Percentiles rank a stretch among this genome's conserved stretches.
Evolutionary conservation across 2,113 vertebrate species (phyloP).

Genomic region (Spilogale gracilis): DNA sequence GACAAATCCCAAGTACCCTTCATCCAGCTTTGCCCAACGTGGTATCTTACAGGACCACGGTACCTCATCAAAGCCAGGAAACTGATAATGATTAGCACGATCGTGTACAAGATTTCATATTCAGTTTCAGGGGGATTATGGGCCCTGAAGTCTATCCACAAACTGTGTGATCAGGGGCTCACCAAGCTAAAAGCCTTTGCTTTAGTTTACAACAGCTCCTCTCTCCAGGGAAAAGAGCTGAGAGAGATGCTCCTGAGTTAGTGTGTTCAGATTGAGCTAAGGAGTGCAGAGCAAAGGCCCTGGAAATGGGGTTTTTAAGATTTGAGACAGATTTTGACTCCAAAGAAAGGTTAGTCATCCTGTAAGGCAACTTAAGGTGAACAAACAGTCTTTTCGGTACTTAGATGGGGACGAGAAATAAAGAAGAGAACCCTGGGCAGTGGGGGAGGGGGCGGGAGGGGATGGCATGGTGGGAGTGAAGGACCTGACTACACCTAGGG

Average conservation of each 20-base stretch:
- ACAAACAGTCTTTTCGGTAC: not conserved
- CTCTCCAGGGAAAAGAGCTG: not conserved
- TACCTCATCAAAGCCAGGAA: not conserved
- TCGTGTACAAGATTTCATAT: not conserved
- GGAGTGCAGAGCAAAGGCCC: not conserved
- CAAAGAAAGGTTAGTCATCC: not conserved
- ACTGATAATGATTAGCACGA: accelerated
- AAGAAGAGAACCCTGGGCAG: not conserved
- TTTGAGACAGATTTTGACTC: not conserved
- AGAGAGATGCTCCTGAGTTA: not conserved
- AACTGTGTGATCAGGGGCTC: not conserved
- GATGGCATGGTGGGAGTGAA: not conserved
- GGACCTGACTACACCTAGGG: not conserved
- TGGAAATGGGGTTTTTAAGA: not conserved
- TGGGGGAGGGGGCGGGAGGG: no score
- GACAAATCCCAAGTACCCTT: not conserved
- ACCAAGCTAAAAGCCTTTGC: not conserved
- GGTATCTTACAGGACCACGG: not conserved
- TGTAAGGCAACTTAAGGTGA: not conserved
- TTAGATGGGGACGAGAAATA: not conserved
- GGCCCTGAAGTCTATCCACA: not conserved
- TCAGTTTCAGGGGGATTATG: not conserved
- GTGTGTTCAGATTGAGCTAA: not conserved
- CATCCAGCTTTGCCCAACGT: not conserved
- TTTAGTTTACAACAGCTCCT: not conserved